These are phyloP conservation scores for Tenebrio molitor DNA, from an alignment of 1,140 invertebrate species.

Conservation along the genomic window DNA sequence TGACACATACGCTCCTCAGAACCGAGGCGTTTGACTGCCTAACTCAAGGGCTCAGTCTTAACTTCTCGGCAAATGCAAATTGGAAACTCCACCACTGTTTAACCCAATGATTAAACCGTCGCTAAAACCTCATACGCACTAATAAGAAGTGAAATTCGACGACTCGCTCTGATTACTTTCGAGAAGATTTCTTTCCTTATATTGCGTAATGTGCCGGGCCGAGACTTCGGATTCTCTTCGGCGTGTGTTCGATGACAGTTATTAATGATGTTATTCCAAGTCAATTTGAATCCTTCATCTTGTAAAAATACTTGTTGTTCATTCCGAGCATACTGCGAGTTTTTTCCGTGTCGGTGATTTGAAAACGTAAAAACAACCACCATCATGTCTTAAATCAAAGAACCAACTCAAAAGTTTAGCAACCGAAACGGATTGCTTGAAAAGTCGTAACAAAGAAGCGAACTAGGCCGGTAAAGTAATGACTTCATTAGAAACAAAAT, in stretches of 20 bases:
- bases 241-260: slow-evolving; percentile 2
- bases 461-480: not conserved
- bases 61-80: slow-evolving; percentile 22
- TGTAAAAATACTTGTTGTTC: not conserved
- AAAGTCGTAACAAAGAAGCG: not conserved
- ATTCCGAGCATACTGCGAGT: not conserved
- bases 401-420: not conserved
- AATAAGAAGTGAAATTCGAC: not conserved
- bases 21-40: slow-evolving; percentile 2
- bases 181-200: not conserved
- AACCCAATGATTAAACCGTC: slow-evolving; percentile 12
- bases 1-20: slow-evolving; percentile 14
- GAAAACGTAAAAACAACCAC: not conserved
- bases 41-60: slow-evolving; percentile 5
- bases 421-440: slow-evolving; percentile 9
- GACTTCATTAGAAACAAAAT: slow-evolving; percentile 11
- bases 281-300: slow-evolving; percentile 32
- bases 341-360: not conserved
- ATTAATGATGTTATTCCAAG: slow-evolving; percentile 28
- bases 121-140: not conserved
- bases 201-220: not conserved
- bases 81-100: slow-evolving; percentile 9
- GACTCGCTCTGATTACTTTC: slow-evolving; percentile 4
- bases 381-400: not conserved
- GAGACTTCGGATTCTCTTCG: not conserved